A percentile compares a stretch with the other conserved stretches of the same genome.
These are phyloP conservation scores for Aphelinus atriplicis DNA, from an alignment of 1,140 invertebrate species.

Conservation along the genomic window DNA sequence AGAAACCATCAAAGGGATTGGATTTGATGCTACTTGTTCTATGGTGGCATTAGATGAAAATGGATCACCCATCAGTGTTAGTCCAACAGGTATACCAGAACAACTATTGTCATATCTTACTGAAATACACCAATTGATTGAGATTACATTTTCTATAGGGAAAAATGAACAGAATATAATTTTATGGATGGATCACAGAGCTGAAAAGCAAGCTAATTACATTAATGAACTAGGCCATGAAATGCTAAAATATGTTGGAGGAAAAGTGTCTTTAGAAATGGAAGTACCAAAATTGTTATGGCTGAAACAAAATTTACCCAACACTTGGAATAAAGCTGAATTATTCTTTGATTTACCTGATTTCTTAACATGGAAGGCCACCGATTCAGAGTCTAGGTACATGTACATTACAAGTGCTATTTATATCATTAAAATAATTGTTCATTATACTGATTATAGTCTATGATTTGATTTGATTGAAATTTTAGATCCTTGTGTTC, in stretches of 20 bases:
- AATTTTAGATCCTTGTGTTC: constrained; percentile 86
- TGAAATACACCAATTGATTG: background rate
- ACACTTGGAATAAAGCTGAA: constrained; percentile 75
- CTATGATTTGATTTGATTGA: constrained; percentile 31
- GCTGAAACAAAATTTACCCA: constrained; percentile 83
- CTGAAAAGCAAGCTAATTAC: constrained; percentile 79
- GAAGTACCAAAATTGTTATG: constrained; percentile 95
- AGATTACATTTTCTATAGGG: constrained; percentile 56
- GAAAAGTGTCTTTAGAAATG: constrained; percentile 94
- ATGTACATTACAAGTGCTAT: background rate
- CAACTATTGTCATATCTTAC: background rate
- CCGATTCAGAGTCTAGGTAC: constrained; percentile 76
- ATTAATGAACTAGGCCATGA: constrained; percentile 84
- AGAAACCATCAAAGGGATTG: constrained; percentile 80
- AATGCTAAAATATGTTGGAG: constrained; percentile 88
- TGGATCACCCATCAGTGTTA: constrained; percentile 79
- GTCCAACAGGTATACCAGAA: constrained; percentile 70
- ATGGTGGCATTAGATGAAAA: constrained; percentile 82
- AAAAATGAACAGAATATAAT: constrained; percentile 85
- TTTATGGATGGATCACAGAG: constrained; percentile 97
- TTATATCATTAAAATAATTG: constrained; percentile 1
- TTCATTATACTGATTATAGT: constrained; percentile 27
- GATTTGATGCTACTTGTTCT: constrained; percentile 97
- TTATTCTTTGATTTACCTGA: constrained; percentile 94
- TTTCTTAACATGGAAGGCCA: constrained; percentile 93